Percentiles rank a stretch among this genome's conserved stretches.
Evolutionary conservation across 2,113 vertebrate species (phyloP).

Genomic region (Oxyura jamaicensis): DNA sequence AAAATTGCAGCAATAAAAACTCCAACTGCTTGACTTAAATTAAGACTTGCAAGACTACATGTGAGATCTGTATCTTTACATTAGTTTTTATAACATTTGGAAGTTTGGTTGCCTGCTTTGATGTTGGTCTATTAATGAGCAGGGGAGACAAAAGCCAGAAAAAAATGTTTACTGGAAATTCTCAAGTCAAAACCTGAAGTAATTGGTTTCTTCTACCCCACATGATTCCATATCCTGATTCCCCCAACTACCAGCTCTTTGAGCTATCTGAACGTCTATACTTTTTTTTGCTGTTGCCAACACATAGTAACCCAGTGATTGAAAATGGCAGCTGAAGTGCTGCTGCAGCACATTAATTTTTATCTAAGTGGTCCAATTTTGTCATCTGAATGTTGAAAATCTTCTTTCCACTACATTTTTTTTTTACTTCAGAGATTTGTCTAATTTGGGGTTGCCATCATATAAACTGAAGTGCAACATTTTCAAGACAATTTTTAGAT

Average conservation of each 20-base stretch:
- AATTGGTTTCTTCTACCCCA: slow-evolving; percentile 81
- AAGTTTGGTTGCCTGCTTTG: slow-evolving; percentile 87
- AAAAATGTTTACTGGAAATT: slow-evolving; percentile 75
- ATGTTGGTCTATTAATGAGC: slow-evolving; percentile 79
- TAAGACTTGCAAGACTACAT: slow-evolving; percentile 74
- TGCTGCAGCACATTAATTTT: slow-evolving; percentile 75
- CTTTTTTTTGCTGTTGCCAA: slow-evolving; percentile 76
- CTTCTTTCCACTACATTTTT: slow-evolving; percentile 25
- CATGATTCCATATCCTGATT: slow-evolving; percentile 74
- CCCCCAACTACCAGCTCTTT: slow-evolving; percentile 70
- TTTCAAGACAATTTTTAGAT: slow-evolving; percentile 73
- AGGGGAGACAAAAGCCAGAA: slow-evolving; percentile 59
- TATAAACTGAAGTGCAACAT: slow-evolving; percentile 53
- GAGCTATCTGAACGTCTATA: slow-evolving; percentile 63
- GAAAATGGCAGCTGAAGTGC: slow-evolving; percentile 82
- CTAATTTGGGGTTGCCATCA: slow-evolving; percentile 53
- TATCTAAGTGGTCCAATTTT: slow-evolving; percentile 77
- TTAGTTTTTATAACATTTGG: slow-evolving; percentile 83
- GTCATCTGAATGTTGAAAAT: slow-evolving; percentile 67
- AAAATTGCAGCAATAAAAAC: slow-evolving; percentile 90
- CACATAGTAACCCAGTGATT: slow-evolving; percentile 77
- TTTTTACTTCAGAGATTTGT: slow-evolving; percentile 60
- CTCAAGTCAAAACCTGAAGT: slow-evolving; percentile 81
- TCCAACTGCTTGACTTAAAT: slow-evolving; percentile 80
- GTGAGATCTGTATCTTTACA: slow-evolving; percentile 78